Evolutionary conservation across 2,113 vertebrate genomes (phyloP), one percentile per base, ranked within the genome.

Genomic region (Ancistrus triradiatus): DNA sequence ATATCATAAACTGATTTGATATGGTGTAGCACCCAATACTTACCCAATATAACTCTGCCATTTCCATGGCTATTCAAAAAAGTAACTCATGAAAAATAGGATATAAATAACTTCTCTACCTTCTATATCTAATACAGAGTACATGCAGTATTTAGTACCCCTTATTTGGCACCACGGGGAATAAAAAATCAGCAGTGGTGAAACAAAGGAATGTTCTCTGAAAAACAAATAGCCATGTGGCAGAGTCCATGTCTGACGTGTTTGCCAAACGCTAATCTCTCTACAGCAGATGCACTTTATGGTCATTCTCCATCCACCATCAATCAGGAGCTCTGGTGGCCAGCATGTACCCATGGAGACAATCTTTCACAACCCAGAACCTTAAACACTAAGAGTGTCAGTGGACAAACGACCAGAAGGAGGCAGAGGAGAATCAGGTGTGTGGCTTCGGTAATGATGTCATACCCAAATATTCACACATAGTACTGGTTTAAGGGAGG

Each of bases 261-360:
- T 88, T 89, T 89, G 87, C 76, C 74, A 64, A 63, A 77, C 75
- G 65, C 81, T 90, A 89, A 89, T 90, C 87, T 84, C 77, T 31
- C 77, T 61, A 63, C 64, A 69, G 78, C 88, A 94, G 92, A 85
- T 83, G 62, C 82, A 61, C 78, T 87, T 85, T 79, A 92, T 86
- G 84, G 84, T 76, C 62, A 59, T 78, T 74, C 77, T 77, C 69
- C 60, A 63, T 52, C 1, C 52, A 21, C 67, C 83, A 85, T 90
- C 87, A 89, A 88, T 91, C 88, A 86, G 82, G 46, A 37, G 76
- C 4, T 73, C 77, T 79, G 81, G 82, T 83, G 81, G 87, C 86
- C 83, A 82, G 58, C 57, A 70, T 63, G 77, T 94, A 74, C 52
- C 87, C 77, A 80, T 58, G 80, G 87, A 83, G 80, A 92, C 86